phyloP scores from a whole-genome alignment of 2,797 vertebrate species.

The Acomys russatus region DNA sequence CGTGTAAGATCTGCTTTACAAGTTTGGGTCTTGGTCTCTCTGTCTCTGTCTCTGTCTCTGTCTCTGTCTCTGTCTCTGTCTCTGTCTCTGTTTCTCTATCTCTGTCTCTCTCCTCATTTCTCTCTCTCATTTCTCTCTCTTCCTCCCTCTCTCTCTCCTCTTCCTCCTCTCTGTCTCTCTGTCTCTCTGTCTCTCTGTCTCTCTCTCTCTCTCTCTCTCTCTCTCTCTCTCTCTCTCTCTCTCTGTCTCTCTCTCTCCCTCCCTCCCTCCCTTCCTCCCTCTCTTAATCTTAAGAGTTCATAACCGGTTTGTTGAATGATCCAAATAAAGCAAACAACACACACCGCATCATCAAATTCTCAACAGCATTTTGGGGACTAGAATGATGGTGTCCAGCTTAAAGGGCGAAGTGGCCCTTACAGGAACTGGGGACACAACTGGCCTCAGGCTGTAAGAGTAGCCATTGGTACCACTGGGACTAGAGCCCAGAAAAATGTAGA shows the following conservation, averaged over 20 bases:
- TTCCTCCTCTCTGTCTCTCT: neutral
- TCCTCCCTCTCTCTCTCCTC: too few relatives aligned
- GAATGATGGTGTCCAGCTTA: neutral
- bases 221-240: too few relatives aligned
- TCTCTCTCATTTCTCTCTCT: too few relatives aligned
- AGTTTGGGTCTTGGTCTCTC: neutral
- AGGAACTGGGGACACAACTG: neutral
- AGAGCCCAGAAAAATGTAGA: neutral
- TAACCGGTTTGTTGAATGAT: neutral
- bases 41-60: neutral
- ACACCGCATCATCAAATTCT: neutral
- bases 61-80: neutral
- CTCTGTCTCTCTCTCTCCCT: too few relatives aligned
- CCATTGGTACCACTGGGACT: neutral
- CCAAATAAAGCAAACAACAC: neutral
- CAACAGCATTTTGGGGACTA: constrained; percentile 8
- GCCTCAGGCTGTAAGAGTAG: neutral
- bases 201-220: too few relatives aligned
- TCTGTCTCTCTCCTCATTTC: too few relatives aligned
- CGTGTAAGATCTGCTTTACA: neutral
- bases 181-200: too few relatives aligned
- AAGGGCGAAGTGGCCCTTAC: neutral
- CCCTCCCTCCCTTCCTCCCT: too few relatives aligned
- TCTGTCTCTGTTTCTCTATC: neutral
- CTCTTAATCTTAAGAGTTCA: neutral